phyloP scores from a whole-genome alignment of 2,797 vertebrate genomes.

The Catharus ustulatus region DNA sequence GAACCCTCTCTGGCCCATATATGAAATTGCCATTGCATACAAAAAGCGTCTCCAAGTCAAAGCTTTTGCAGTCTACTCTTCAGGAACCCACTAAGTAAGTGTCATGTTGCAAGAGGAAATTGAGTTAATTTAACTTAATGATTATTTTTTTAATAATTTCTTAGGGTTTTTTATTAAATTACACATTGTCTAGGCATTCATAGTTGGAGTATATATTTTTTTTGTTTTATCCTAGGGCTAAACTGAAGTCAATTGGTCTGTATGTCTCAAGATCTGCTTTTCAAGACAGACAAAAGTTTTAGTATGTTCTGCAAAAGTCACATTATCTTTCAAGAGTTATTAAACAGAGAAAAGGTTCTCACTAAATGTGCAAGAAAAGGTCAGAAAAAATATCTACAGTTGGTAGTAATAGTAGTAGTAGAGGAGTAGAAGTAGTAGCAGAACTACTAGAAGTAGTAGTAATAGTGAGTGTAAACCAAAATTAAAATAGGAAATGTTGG shows the following conservation, averaged over 20 bases:
- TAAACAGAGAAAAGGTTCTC: background rate
- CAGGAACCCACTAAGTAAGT: background rate
- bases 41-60: background rate
- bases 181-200: background rate
- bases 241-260: background rate
- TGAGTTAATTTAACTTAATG: background rate
- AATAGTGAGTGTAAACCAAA: background rate
- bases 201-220: background rate
- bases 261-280: background rate
- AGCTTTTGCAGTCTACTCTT: background rate
- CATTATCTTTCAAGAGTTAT: background rate
- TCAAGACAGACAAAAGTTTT: background rate
- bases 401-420: background rate
- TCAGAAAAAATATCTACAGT: accelerated
- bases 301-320: background rate
- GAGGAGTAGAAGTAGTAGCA: accelerated
- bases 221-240: background rate
- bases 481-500: background rate
- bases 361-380: background rate
- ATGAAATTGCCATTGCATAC: background rate
- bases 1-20: background rate
- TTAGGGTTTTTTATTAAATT: background rate
- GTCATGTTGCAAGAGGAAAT: background rate
- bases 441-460: background rate
- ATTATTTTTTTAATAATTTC: background rate